A percentile compares a stretch with the other conserved stretches of the same genome.
phyloP scores from a whole-genome alignment of 2,113 vertebrate genomes.

The Lontra canadensis region DNA sequence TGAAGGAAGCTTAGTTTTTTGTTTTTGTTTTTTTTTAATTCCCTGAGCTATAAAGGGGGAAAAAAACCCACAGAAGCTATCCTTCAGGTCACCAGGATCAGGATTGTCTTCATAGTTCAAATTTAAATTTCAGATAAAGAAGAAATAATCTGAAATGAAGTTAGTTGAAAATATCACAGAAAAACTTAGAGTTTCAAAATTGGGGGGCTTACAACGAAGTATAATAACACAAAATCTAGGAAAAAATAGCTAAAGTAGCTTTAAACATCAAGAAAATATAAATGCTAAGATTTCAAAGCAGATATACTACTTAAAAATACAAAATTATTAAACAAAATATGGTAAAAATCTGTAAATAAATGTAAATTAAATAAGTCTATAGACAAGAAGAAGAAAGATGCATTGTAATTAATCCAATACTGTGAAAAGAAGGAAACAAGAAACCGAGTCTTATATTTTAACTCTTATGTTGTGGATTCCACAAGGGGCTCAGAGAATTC shows the following conservation, averaged over 20 bases:
- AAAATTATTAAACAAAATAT: not conserved
- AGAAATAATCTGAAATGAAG: not conserved
- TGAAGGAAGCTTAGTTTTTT: fast-evolving
- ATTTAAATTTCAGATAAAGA: not conserved
- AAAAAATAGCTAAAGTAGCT: not conserved
- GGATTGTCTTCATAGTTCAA: not conserved
- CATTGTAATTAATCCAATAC: not conserved
- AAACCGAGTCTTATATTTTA: not conserved
- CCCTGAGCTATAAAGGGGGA: not conserved
- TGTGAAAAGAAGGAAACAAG: not conserved
- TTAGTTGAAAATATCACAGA: not conserved
- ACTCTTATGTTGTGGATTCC: not conserved
- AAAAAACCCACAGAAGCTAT: not conserved
- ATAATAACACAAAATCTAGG: not conserved
- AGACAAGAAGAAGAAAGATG: not conserved
- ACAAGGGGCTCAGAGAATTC: not conserved
- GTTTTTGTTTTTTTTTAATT: too few relatives aligned
- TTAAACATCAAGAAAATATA: not conserved
- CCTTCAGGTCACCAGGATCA: not conserved
- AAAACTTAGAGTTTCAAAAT: not conserved
- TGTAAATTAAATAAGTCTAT: not conserved
- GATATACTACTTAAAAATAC: not conserved
- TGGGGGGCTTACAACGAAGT: not conserved
- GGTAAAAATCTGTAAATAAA: not conserved
- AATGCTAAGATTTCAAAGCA: not conserved